Conservation (phyloP, 2,113 vertebrate genomes). For the Puma concolor region DNA sequence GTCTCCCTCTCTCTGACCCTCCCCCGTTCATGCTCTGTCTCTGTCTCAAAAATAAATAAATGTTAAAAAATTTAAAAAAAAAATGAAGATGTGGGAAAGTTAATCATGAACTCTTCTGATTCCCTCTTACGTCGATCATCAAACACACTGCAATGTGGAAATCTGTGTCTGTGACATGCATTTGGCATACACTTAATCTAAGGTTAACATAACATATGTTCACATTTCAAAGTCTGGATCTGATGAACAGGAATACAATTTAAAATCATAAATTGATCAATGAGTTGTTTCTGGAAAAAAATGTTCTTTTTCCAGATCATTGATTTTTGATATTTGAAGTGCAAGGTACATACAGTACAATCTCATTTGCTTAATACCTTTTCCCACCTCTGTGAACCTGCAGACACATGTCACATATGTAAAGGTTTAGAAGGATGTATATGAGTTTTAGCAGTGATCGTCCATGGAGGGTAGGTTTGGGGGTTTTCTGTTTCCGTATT, state of each 20-base stretch:
- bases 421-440: background rate
- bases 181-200: background rate
- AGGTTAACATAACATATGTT: background rate
- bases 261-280: conserved; percentile 31
- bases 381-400: background rate
- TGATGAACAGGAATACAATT: background rate
- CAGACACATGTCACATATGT: background rate
- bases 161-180: background rate
- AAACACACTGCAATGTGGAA: background rate
- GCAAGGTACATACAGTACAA: background rate
- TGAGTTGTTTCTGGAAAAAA: background rate
- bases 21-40: no score
- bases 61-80: no score
- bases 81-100: background rate
- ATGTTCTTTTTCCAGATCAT: background rate
- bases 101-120: background rate
- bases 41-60: no score
- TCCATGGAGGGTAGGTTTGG: background rate
- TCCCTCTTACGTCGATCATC: background rate
- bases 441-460: background rate
- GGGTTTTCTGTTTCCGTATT: background rate
- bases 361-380: background rate
- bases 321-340: background rate
- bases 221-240: background rate
- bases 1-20: no score